A percentile compares a stretch with the other conserved stretches of the same genome.
Conservation (phyloP, 2,888 invertebrate genomes). For the Acanthoscelides obtectus region DNA sequence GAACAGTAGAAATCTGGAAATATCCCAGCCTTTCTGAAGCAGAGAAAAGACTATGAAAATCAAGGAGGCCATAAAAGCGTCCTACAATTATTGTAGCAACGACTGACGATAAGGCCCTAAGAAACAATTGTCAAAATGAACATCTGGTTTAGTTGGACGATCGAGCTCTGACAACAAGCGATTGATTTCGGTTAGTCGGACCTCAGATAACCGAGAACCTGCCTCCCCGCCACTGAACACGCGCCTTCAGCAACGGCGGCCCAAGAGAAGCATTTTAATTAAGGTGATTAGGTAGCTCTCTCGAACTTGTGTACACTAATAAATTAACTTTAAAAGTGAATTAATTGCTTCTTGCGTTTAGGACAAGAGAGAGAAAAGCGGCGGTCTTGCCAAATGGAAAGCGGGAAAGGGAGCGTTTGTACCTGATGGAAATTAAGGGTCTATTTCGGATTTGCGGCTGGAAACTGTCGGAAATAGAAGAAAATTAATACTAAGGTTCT, state of each 20-base stretch:
- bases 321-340: constrained; percentile 51
- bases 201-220: not conserved
- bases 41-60: too few species aligned
- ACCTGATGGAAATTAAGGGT: not conserved
- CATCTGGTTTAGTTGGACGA: not conserved
- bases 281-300: constrained; percentile 49
- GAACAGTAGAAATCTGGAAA: too few species aligned
- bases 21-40: too few species aligned
- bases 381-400: constrained; percentile 19
- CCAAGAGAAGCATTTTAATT: constrained; percentile 43
- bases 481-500: not conserved
- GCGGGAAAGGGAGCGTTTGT: not conserved
- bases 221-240: not conserved
- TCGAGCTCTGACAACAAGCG: too few species aligned
- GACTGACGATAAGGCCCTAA: too few species aligned
- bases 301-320: constrained; percentile 44
- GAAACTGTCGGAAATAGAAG: not conserved
- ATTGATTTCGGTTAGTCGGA: too few species aligned
- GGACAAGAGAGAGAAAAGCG: not conserved
- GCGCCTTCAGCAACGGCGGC: not conserved
- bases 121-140: too few species aligned
- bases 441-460: not conserved
- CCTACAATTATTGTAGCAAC: too few species aligned
- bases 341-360: constrained; percentile 49
- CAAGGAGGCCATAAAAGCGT: too few species aligned